Conservation (phyloP, 2,888 invertebrate genomes). For the Epistrophe eligans region DNA sequence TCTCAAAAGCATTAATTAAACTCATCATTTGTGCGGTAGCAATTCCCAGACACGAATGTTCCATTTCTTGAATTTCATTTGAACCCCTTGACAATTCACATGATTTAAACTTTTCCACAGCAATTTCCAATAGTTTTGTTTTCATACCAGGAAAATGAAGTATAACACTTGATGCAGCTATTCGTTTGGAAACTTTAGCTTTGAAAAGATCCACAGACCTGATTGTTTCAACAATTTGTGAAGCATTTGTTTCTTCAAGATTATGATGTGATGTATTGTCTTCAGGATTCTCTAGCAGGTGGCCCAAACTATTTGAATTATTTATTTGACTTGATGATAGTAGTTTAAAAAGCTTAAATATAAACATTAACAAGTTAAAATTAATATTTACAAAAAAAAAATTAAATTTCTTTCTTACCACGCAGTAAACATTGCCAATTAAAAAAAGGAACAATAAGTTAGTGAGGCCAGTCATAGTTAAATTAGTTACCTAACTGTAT, state of each 20-base stretch:
- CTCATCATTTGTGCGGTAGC: slow-evolving; percentile 42
- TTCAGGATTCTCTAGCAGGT: neutral
- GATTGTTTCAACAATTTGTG: slow-evolving; percentile 11
- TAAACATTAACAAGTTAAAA: neutral
- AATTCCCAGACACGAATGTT: slow-evolving; percentile 8
- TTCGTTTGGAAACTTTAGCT: slow-evolving; percentile 19
- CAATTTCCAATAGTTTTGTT: slow-evolving; percentile 13
- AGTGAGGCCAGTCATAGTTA: neutral
- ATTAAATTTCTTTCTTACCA: slow-evolving; percentile 20
- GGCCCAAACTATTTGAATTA: neutral
- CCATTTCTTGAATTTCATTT: neutral
- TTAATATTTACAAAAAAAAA: neutral
- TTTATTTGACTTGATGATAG: neutral
- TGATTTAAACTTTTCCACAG: slow-evolving; percentile 17
- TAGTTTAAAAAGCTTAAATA: neutral
- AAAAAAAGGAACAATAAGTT: neutral
- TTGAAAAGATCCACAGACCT: slow-evolving; percentile 28
- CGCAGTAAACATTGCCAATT: neutral
- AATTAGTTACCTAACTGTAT: neutral
- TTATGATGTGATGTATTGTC: slow-evolving; percentile 15
- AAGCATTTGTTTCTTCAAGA: neutral
- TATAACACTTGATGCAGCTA: neutral
- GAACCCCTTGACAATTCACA: slow-evolving; percentile 20
- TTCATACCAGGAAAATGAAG: slow-evolving; percentile 21
- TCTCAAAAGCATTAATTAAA: slow-evolving; percentile 17